Evolutionary conservation across 2,113 vertebrate genomes (phyloP).

Genomic region (Platichthys stellatus): DNA sequence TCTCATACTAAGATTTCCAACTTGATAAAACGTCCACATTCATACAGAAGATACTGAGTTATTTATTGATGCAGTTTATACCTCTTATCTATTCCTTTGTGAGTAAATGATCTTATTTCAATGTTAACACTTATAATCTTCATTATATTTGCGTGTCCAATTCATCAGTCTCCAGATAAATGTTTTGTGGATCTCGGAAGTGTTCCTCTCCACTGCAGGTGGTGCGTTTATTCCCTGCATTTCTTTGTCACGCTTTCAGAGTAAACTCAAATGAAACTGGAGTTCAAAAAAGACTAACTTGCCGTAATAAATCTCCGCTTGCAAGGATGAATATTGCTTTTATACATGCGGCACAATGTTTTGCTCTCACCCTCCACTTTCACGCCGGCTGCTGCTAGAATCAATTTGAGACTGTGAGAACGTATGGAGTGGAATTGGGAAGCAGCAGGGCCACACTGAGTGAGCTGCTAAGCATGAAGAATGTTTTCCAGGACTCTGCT

Average conservation of each 20-base stretch:
- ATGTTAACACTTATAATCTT: background rate
- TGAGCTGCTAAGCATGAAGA: slow-evolving; percentile 70
- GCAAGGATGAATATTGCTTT: slow-evolving; percentile 62
- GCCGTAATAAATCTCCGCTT: slow-evolving; percentile 57
- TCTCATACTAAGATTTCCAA: too few species aligned
- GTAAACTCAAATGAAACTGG: slow-evolving; percentile 44
- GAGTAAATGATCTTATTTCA: too few species aligned
- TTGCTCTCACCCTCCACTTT: slow-evolving; percentile 64
- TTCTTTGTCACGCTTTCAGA: slow-evolving; percentile 27
- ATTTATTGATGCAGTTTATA: too few species aligned
- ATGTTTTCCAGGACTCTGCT: slow-evolving; percentile 58
- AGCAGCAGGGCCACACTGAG: slow-evolving; percentile 60
- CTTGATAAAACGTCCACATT: too few species aligned
- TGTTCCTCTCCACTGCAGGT: background rate
- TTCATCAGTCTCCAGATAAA: slow-evolving; percentile 18
- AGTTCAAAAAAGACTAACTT: slow-evolving; percentile 53
- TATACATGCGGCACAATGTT: slow-evolving; percentile 50
- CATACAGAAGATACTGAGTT: too few species aligned
- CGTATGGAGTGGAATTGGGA: slow-evolving; percentile 60
- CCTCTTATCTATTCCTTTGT: too few species aligned
- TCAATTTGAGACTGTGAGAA: slow-evolving; percentile 64
- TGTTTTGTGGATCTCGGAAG: background rate
- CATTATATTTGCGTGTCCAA: background rate
- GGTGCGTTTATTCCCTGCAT: background rate
- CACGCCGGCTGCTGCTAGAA: slow-evolving; percentile 64